These are phyloP conservation scores for Ianthella basta DNA, from an alignment of 37 sponge, comb jelly and placozoan species.

Conservation along the genomic window DNA sequence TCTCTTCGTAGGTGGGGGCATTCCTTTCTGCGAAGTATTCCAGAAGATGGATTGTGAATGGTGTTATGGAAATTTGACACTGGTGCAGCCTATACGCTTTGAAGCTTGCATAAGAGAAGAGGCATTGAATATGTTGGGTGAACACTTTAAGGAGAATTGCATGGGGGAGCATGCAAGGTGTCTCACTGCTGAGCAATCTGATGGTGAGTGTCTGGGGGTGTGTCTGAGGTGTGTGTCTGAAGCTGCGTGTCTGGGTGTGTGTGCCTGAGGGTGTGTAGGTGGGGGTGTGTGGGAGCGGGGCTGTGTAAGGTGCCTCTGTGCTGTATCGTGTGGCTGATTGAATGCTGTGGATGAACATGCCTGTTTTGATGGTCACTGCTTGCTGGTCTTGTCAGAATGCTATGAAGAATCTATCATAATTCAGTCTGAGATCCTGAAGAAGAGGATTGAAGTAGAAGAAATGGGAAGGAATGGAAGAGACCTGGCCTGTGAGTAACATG, in stretches of 20 bases:
- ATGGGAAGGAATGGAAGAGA: neutral
- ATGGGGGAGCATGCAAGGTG: too few species aligned
- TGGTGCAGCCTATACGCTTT: too few species aligned
- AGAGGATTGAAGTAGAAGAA: neutral
- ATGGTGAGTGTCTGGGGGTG: too few species aligned
- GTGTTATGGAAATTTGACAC: too few species aligned
- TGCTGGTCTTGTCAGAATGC: conserved; percentile 8
- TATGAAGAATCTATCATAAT: neutral
- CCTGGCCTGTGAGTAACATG: neutral
- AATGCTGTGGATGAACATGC: neutral
- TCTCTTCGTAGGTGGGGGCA: too few species aligned
- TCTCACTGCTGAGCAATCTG: too few species aligned
- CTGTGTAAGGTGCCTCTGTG: neutral
- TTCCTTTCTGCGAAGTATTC: too few species aligned
- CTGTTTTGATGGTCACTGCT: neutral
- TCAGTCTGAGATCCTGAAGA: neutral
- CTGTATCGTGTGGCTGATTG: neutral
- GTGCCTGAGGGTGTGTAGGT: neutral
- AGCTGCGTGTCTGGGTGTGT: conserved; percentile 11
- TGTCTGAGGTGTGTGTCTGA: conserved; percentile 20
- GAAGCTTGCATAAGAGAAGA: too few species aligned
- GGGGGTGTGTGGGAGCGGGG: neutral
- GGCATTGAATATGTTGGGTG: too few species aligned
- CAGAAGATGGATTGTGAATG: too few species aligned
- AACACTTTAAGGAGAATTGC: too few species aligned